phyloP scores from a whole-genome alignment of 1,140 invertebrate genomes.

The Zaprionus ghesquierei region DNA sequence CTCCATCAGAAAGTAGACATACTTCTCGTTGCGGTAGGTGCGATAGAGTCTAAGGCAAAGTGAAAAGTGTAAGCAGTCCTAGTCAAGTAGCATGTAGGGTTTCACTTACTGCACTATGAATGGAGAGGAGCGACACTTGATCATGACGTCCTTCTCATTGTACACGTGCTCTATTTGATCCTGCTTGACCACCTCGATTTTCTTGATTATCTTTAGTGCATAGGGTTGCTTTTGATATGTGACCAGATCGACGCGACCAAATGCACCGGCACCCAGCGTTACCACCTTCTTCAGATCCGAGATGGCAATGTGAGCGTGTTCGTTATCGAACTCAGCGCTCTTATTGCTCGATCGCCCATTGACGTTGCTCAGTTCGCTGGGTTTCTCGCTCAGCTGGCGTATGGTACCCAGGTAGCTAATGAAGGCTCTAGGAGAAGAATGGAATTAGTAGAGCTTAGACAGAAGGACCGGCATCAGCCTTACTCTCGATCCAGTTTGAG shows the following conservation, averaged over 20 bases:
- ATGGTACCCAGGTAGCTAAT: slow-evolving; percentile 84
- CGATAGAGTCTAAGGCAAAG: slow-evolving; percentile 90
- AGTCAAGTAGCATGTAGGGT: background rate
- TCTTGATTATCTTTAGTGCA: slow-evolving; percentile 96
- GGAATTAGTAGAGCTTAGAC: background rate
- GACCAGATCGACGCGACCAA: slow-evolving; percentile 95
- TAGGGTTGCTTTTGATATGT: slow-evolving; percentile 87
- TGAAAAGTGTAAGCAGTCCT: background rate
- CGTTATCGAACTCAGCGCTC: slow-evolving; percentile 82
- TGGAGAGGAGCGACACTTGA: slow-evolving; percentile 87
- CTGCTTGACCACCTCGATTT: slow-evolving; percentile 95
- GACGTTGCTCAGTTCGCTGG: slow-evolving; percentile 25
- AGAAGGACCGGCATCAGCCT: slow-evolving; percentile 56
- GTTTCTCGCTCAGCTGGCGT: slow-evolving; percentile 68
- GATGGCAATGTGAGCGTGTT: slow-evolving; percentile 88
- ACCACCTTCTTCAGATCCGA: slow-evolving; percentile 91
- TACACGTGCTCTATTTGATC: slow-evolving; percentile 96
- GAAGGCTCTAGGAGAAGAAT: slow-evolving; percentile 82
- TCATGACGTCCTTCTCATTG: slow-evolving; percentile 96
- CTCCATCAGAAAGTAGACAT: slow-evolving; percentile 98
- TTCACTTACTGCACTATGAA: slow-evolving; percentile 91
- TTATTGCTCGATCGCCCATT: slow-evolving; percentile 41
- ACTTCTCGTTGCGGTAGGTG: slow-evolving; percentile 97
- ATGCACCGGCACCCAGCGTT: slow-evolving; percentile 96
- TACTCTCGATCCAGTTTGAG: slow-evolving; percentile 93